Percentiles rank a stretch among this genome's conserved stretches.
Evolutionary conservation across 2,797 vertebrate species (phyloP).

Genomic region (Xiphorhynchus erythropygius): DNA sequence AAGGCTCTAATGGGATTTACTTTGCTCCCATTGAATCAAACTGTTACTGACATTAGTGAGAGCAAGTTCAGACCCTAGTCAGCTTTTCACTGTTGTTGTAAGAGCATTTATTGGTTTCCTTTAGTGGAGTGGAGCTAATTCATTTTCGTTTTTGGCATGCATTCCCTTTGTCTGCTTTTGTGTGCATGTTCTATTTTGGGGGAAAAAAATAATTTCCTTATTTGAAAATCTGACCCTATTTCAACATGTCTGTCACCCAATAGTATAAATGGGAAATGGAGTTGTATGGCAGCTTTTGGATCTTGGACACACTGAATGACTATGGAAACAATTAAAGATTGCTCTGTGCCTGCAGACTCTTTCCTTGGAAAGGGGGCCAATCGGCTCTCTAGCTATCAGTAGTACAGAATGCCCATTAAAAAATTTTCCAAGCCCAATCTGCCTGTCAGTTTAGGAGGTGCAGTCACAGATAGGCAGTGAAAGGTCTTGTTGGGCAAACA

Average conservation of each 20-base stretch:
- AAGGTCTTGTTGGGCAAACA: background rate
- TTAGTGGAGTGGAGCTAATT: slow-evolving; percentile 6
- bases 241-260: background rate
- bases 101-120: slow-evolving; percentile 44
- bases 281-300: background rate
- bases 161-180: slow-evolving; percentile 7
- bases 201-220: background rate
- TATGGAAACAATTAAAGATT: slow-evolving; percentile 8
- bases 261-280: background rate
- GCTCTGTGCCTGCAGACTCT: background rate
- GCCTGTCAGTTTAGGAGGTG: background rate
- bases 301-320: background rate
- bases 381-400: background rate
- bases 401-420: background rate
- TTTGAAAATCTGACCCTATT: slow-evolving; percentile 19
- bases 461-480: background rate
- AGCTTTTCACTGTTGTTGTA: slow-evolving; percentile 35
- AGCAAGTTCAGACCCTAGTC: slow-evolving; percentile 37
- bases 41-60: slow-evolving; percentile 49
- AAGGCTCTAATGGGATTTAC: slow-evolving; percentile 61
- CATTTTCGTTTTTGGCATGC: background rate
- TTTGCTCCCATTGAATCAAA: slow-evolving; percentile 52
- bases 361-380: background rate
- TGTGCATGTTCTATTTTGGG: background rate
- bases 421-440: background rate